Evolutionary conservation across 2,888 invertebrate genomes (phyloP), one percentile per base, ranked within the genome.

Genomic region (Drosophila prostipennis): DNA sequence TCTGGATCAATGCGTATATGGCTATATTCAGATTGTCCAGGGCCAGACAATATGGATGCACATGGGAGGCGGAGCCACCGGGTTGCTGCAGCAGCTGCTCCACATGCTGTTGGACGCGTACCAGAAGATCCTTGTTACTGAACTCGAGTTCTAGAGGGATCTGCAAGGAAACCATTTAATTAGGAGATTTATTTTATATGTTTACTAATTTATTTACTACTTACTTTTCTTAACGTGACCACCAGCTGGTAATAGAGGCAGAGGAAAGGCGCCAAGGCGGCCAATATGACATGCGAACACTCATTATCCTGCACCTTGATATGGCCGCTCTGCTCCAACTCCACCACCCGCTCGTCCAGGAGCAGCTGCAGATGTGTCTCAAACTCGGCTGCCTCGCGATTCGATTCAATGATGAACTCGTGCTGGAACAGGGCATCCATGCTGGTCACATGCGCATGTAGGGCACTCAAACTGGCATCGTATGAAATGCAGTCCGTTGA

Each of bases 11-110:
- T 2, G 94, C 94, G 46, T 92, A 92, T 51, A 95, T 87, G 74
- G 94, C 94, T 90, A 93, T 93, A 37, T 91, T 92, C 51, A 93
- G 92, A 57, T 93, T 93, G 75, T 96, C 96, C 75, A 96, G 92
- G 42, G 95, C 95, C 64, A 97, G 93, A 77, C 95, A 94, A 91
- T 96, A 96, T 0, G 96, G 96, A 92, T 96, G 96, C 11, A 93
- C 92, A 56, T 89, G 86, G 2, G 65, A 34, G 2, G 84, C 79
- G 5, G 68, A 34, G 1, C 61, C 74, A 5, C 85, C 81, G 4
- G 73, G 65, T 40, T 78, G 78, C 49, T 86, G 82, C n/a, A 94
- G 87, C 39, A 92, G 82, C 19, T 89, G 85, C 90, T 96, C 96
- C 29, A 94, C 92, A 16, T 92, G 91, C 84, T 93, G 93, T 87